These are phyloP conservation scores for Drosophila kambysellisi DNA, from an alignment of 2,888 invertebrate species.

Conservation along the genomic window DNA sequence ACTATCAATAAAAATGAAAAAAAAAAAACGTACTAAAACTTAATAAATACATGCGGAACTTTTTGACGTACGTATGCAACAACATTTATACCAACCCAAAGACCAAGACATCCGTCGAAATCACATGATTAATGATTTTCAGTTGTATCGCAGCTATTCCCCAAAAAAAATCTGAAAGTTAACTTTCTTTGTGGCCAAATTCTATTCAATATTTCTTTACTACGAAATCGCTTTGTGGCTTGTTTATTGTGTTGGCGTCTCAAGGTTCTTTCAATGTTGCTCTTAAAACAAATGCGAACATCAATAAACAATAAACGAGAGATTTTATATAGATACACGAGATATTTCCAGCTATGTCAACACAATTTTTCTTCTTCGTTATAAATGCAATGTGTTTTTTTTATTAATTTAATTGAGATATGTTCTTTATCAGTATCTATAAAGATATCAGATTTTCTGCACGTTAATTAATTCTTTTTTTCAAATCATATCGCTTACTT, in stretches of 20 bases:
- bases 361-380: not conserved
- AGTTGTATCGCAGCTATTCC: constrained; percentile 1
- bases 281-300: constrained; percentile 25
- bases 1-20: constrained; percentile 29
- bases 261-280: constrained; percentile 57
- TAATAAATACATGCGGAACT: constrained; percentile 47
- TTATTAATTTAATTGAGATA: not conserved
- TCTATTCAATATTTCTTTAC: constrained; percentile 29
- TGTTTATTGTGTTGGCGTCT: constrained; percentile 36
- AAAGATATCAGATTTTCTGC: not conserved
- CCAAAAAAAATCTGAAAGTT: constrained; percentile 5
- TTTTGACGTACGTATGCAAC: constrained; percentile 10
- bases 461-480: not conserved
- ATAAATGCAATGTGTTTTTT: not conserved
- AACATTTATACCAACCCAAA: constrained; percentile 11
- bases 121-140: constrained; percentile 19
- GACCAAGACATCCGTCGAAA: not conserved
- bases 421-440: not conserved
- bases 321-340: constrained; percentile 21
- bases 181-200: constrained; percentile 34
- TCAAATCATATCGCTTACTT: not conserved
- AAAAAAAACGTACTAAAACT: constrained; percentile 28
- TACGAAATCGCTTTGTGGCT: constrained; percentile 13
- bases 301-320: constrained; percentile 18
- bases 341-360: constrained; percentile 17